Base-by-base conservation (phyloP, 1,140 invertebrate species). In the Rhopalosiphum padi region DNA sequence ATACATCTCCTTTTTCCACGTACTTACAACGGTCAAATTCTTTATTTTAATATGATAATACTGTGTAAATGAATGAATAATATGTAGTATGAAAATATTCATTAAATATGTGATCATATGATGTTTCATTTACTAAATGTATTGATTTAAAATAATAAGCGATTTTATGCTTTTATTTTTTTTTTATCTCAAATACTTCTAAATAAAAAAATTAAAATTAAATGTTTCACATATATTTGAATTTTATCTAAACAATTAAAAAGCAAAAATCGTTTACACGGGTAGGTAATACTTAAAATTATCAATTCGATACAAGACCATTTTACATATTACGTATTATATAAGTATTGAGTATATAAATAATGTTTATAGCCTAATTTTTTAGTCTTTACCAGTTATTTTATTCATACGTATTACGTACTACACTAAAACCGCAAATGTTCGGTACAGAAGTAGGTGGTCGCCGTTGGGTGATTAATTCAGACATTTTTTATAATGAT, bases 401-500 rank as follows among this genome's bases (percentile, higher is more conserved):
- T 83, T 77, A 77, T 77, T 35, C 35, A 83, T 37, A 83, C 35
- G 35, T 37, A 37, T 2, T 83, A 60, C 23, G 7, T 8, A 60
- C 55, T 60, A 30, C 15, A n/a, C 60, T 83, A 37, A 37, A 37
- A 2, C 77, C 77, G 37, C 77, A 35, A 83, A 35, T 83, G 18
- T 83, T 37, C 21, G 35, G 21, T n/a, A n/a, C 60, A 30, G 15
- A 77, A 77, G n/a, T 77, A 77, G 60, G 15, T 77, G 60, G 60
- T 15, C 30, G n/a, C 60, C 37, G 41, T 53, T 3, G 7, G 23
- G 87, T 89, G 87, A 89, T 89, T 89, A 89, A 53, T 89, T 53
- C 87, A 30, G 41, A 89, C 87, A 35, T 37, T 89, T 86, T 86
- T 89, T 53, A 86, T 37, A 87, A 86, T 86, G 43, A 46, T 87